phyloP scores from a whole-genome alignment of 1,140 invertebrate species.

The Pissodes strobi region DNA sequence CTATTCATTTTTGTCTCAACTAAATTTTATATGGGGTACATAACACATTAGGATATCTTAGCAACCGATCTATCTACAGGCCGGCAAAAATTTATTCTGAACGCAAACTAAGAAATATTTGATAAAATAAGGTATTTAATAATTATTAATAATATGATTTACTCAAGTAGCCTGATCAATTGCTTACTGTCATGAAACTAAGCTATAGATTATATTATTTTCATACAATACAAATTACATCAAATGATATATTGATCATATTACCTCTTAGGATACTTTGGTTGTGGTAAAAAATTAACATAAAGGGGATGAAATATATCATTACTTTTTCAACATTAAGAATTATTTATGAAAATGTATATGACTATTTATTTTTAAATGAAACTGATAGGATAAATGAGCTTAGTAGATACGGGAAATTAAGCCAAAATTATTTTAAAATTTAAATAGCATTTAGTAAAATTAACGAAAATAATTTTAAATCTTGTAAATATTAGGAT shows the following conservation, averaged over 20 bases:
- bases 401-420: slow-evolving; percentile 21
- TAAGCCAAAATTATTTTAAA: slow-evolving; percentile 17
- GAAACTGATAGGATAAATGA: slow-evolving; percentile 18
- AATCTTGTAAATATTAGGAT: slow-evolving; percentile 28
- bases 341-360: slow-evolving; percentile 3
- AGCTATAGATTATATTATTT: too few relatives aligned
- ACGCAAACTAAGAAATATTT: too few relatives aligned
- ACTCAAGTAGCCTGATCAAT: too few relatives aligned
- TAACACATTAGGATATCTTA: too few relatives aligned
- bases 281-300: slow-evolving; percentile 24
- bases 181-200: too few relatives aligned
- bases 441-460: slow-evolving; percentile 20
- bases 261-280: slow-evolving; percentile 2
- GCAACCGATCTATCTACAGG: too few relatives aligned
- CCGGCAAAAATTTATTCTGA: too few relatives aligned
- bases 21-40: too few relatives aligned
- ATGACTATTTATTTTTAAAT: slow-evolving; percentile 17
- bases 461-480: slow-evolving; percentile 11
- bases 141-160: too few relatives aligned
- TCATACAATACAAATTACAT: too few relatives aligned
- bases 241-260: slow-evolving; percentile 8
- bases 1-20: too few relatives aligned
- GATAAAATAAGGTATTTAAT: too few relatives aligned
- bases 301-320: slow-evolving; percentile 27
- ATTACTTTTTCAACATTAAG: slow-evolving; percentile 8